Conservation (phyloP, 2,797 vertebrate species). For the Salarias fasciatus region DNA sequence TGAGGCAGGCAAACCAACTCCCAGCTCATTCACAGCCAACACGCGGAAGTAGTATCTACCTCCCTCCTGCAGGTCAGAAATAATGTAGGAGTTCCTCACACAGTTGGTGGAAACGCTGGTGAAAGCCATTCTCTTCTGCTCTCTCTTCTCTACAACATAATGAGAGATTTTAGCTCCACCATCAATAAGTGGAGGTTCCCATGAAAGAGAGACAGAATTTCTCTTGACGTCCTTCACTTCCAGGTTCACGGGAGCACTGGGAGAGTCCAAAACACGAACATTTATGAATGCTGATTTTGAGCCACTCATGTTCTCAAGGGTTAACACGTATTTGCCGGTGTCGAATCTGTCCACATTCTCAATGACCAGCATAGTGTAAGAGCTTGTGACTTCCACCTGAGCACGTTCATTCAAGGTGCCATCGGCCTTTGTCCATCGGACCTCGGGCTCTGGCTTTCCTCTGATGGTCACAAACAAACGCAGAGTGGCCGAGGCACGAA, state of each 20-base stretch:
- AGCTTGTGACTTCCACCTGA: slow-evolving; percentile 94
- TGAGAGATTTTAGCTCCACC: slow-evolving; percentile 97
- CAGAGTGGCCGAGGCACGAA: slow-evolving; percentile 90
- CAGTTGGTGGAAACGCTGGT: slow-evolving; percentile 93
- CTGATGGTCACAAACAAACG: slow-evolving; percentile 96
- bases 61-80: slow-evolving; percentile 92
- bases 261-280: slow-evolving; percentile 96
- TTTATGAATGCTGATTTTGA: slow-evolving; percentile 97
- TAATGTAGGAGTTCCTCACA: slow-evolving; percentile 91
- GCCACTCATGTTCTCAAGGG: slow-evolving; percentile 94
- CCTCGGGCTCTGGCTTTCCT: slow-evolving; percentile 97
- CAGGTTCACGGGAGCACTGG: slow-evolving; percentile 92
- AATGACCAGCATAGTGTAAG: slow-evolving; percentile 96
- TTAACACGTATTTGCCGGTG: slow-evolving; percentile 95
- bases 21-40: slow-evolving; percentile 94
- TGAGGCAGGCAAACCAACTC: slow-evolving; percentile 91
- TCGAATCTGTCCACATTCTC: slow-evolving; percentile 98
- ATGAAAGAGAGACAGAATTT: slow-evolving; percentile 90
- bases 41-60: slow-evolving; percentile 95
- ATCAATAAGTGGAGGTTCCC: slow-evolving; percentile 97
- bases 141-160: slow-evolving; percentile 97
- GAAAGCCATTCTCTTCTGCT: slow-evolving; percentile 95
- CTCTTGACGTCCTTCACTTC: slow-evolving; percentile 93
- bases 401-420: slow-evolving; percentile 91
- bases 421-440: slow-evolving; percentile 96